Conservation (phyloP, 2,888 invertebrate species). For the Nomada lathburiana region DNA sequence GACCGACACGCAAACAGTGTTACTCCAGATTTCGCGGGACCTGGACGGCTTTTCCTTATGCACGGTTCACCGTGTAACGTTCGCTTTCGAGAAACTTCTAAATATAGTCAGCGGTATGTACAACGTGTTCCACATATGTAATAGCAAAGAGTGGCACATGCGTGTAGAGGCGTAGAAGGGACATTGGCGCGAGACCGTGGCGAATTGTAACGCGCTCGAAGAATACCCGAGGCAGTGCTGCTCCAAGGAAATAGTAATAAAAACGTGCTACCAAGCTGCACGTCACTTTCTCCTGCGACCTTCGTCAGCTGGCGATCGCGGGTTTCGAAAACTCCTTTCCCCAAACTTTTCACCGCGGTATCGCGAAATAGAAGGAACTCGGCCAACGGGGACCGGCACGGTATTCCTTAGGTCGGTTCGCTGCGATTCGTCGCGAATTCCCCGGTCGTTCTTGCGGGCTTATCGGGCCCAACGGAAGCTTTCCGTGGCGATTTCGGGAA, state of each 20-base stretch:
- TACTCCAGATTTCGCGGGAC: constrained; percentile 29
- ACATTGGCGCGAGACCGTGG: constrained; percentile 31
- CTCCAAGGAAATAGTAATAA: constrained; percentile 60
- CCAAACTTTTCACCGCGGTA: constrained; percentile 20
- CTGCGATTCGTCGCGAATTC: too few species aligned
- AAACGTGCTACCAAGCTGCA: constrained; percentile 41
- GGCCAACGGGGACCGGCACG: too few species aligned
- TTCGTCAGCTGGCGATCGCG: constrained; percentile 29
- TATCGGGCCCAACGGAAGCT: background rate
- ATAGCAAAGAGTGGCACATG: constrained; percentile 41
- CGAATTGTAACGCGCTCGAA: constrained; percentile 52
- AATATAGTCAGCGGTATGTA: constrained; percentile 60
- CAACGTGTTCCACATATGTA: constrained; percentile 69
- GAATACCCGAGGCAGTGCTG: constrained; percentile 37
- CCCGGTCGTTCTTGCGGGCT: background rate
- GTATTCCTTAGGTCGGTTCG: background rate
- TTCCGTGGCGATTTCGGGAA: background rate
- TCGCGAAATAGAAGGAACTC: background rate
- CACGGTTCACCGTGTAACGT: constrained; percentile 39
- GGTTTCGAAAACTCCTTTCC: constrained; percentile 47
- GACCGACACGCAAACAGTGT: background rate
- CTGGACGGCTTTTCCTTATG: constrained; percentile 43
- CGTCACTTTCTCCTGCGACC: constrained; percentile 59
- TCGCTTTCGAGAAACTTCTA: constrained; percentile 66
- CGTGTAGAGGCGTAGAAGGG: constrained; percentile 28